Base-by-base conservation (phyloP, 2,888 invertebrate species). In the Resseliella maxima region DNA sequence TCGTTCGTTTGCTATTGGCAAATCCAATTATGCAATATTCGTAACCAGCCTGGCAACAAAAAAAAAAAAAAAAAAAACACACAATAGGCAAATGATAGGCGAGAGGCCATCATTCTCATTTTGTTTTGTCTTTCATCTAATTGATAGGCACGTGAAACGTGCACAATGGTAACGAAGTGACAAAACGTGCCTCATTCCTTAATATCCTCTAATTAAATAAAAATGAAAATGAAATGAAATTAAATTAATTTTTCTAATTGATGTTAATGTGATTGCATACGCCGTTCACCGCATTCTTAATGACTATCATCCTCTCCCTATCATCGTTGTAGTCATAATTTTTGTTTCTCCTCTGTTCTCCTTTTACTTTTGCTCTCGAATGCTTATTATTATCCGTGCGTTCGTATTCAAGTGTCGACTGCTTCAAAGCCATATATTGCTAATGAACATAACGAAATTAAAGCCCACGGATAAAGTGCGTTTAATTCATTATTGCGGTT, bases 231-330 rank as follows among this genome's bases (percentile, higher is more conserved):
- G 24, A 72, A 72, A 72, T 72, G 27, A 72, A 31, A 72, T 72
- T 72, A 72, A 72, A 72, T 72, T 72, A 72, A 72, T 72, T 72
- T 72, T 72, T 72, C 31, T 72, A 72, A 72, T 72, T 72, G 72
- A 72, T 72, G 72, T 31, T 72, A 72, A 72, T 72, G 72, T 31
- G 72, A 72, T 72, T 31, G 72, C 72, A 72, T 72, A 15, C 72
- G 24, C 6, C 31, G 72, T 31, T 72, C 72, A 72, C 72, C 15
- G n/a, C n/a, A 72, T 15, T 27, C 31, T 72, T 72, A 72, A 72
- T 72, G 72, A 72, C 35, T 24, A 2, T 21, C 3, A 50, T 50
- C 50, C 50, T 12, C 18, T 50, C n/a, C n/a, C n/a, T n/a, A n/a
- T n/a, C n/a, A n/a, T n/a, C n/a, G n/a, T n/a, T n/a, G n/a, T n/a